A percentile compares a stretch with the other conserved stretches of the same genome.
These are phyloP conservation scores for Tonatia bakeri DNA, from an alignment of 2,113 vertebrate genomes.

Conservation along the genomic window DNA sequence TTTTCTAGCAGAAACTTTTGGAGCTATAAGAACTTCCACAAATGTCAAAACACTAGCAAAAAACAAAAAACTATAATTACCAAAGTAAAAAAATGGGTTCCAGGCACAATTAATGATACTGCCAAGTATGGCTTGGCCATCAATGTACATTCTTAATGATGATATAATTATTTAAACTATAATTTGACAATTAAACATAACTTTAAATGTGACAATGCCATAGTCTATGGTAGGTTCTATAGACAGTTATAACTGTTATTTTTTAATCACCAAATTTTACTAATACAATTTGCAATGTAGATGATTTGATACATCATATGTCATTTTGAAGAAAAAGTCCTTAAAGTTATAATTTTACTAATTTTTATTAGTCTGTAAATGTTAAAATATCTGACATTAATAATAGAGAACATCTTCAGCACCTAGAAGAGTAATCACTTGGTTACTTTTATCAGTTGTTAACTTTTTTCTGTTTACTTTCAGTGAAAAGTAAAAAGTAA, in stretches of 20 bases:
- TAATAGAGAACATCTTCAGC: not conserved
- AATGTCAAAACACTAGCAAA: not conserved
- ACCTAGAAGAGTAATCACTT: conserved; percentile 1
- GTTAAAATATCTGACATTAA: conserved; percentile 35
- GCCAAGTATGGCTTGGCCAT: not conserved
- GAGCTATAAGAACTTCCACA: not conserved
- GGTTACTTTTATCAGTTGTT: conserved; percentile 4
- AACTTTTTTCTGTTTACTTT: conserved; percentile 18
- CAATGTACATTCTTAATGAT: not conserved
- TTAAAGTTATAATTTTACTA: not conserved
- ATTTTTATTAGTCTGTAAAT: conserved; percentile 46
- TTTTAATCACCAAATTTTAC: not conserved
- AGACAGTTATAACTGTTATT: not conserved
- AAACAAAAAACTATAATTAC: not conserved
- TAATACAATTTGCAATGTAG: not conserved
- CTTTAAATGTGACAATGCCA: not conserved
- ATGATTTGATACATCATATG: not conserved
- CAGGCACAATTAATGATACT: not conserved
- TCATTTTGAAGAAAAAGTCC: not conserved
- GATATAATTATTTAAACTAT: not conserved
- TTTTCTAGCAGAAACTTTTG: not conserved
- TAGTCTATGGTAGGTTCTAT: not conserved
- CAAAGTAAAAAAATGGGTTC: not conserved
- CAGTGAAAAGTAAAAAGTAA: not conserved
- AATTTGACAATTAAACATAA: not conserved